Percentiles rank a stretch among this genome's conserved stretches.
Conservation (phyloP, 35 echinoderm and acorn worm genomes). For the Stichopus chloronotus region DNA sequence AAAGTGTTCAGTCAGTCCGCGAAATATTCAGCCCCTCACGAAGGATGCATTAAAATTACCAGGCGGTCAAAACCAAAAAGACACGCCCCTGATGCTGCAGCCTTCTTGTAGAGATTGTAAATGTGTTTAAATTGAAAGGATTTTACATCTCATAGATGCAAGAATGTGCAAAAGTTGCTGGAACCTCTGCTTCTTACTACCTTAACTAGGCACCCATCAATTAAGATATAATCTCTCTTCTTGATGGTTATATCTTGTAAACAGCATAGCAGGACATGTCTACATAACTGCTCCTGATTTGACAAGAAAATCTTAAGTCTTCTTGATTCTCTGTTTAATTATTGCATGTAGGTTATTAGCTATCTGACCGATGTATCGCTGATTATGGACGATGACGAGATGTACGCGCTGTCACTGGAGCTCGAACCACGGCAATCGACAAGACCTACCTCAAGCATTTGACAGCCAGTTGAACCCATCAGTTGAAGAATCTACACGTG, state of each 20-base stretch:
- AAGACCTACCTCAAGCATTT: constrained; percentile 68
- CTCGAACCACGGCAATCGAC: constrained; percentile 85
- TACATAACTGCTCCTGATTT: background rate
- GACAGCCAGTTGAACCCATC: background rate
- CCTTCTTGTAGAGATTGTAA: no score
- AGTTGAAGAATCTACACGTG: no score
- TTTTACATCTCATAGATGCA: no score
- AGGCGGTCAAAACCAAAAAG: no score
- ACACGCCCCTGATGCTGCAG: no score
- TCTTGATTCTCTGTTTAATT: constrained; percentile 16
- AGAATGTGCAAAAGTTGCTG: no score
- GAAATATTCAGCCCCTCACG: no score
- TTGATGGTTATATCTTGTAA: background rate
- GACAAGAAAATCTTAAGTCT: background rate
- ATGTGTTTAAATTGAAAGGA: no score
- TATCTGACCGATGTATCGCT: constrained; percentile 84
- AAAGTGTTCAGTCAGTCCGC: no score
- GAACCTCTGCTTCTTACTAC: no score
- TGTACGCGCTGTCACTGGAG: constrained; percentile 95
- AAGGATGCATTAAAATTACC: no score
- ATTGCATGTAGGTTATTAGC: constrained; percentile 70
- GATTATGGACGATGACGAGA: constrained; percentile 98
- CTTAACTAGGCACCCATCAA: no score
- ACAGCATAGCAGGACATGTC: background rate
- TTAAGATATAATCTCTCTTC: background rate